Evolutionary conservation across 2,888 invertebrate genomes (phyloP), one percentile per base, ranked within the genome.

Genomic region (Resseliella maxima): DNA sequence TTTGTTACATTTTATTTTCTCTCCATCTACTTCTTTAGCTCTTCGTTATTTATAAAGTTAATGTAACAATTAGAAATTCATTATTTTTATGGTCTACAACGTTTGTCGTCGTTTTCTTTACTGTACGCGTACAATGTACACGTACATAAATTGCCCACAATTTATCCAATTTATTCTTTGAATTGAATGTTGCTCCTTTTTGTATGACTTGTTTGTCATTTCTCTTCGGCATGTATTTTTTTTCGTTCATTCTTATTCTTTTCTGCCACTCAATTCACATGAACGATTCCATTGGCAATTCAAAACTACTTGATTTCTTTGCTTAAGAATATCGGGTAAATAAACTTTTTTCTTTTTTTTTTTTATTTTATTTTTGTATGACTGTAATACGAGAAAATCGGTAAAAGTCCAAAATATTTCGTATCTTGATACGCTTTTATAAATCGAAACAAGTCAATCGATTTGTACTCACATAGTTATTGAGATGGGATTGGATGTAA

Each of bases 21-120:
- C n/a, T n/a, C n/a, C n/a, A n/a, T n/a, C n/a, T n/a, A n/a, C n/a
- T n/a, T n/a, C n/a, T n/a, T n/a, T n/a, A n/a, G n/a, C n/a, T n/a
- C n/a, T n/a, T n/a, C n/a, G 72, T 72, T 83, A 38, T 83, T 83
- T 83, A 83, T 38, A 83, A 83, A 83, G 83, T 83, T 83, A 83
- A 83, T 83, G 83, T 38, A 83, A 83, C 83, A 83, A 83, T 83
- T 83, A 83, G 83, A 83, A 83, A 83, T 83, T 83, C 83, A 83
- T 83, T 83, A 83, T 83, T 83, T 83, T 72, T 72, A 72, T 72
- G 72, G 27, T 72, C 72, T 31, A 72, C 31, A 72, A 72, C 31
- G 72, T 72, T 72, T 59, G 59, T 59, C 12, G 41, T 41, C 41
- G 41, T 41, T 12, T 41, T 41, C 41, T 72, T 27, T 72, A 31